Evolutionary conservation across 2,113 vertebrate genomes (phyloP).

Genomic region (Panthera tigris): DNA sequence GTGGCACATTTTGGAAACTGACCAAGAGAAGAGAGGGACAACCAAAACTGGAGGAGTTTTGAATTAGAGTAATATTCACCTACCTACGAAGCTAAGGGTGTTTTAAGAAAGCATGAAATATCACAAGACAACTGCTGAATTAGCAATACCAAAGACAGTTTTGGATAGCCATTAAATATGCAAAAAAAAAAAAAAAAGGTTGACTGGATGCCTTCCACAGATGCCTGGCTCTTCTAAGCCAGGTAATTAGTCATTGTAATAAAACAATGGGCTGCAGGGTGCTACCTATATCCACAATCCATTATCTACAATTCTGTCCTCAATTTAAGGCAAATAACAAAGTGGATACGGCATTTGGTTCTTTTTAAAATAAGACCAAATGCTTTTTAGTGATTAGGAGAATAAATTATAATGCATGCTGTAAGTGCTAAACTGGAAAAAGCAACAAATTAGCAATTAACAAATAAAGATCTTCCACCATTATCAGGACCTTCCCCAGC

Average conservation of each 20-base stretch:
- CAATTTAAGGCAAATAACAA: slow-evolving; percentile 36
- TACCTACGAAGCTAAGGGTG: not conserved
- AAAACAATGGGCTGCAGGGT: not conserved
- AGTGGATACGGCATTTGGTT: not conserved
- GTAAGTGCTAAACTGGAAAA: slow-evolving; percentile 15
- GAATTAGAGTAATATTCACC: not conserved
- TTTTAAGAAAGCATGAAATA: not conserved
- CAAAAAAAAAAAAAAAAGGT: too few species aligned
- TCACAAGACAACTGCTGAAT: not conserved
- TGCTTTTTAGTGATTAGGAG: not conserved
- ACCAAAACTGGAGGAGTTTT: not conserved
- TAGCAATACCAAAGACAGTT: not conserved
- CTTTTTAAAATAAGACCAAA: slow-evolving; percentile 29
- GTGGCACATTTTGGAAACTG: not conserved
- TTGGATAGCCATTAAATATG: not conserved
- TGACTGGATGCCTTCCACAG: not conserved
- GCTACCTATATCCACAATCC: not conserved
- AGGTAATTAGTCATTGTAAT: not conserved
- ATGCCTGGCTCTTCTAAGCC: not conserved
- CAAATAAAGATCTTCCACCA: not conserved
- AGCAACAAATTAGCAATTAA: not conserved
- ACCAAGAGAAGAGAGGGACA: not conserved
- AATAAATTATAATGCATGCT: not conserved
- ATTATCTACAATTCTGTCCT: not conserved
- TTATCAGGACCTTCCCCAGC: not conserved